phyloP scores from a whole-genome alignment of 1,140 invertebrate genomes.

The Drosophila athabasca region DNA sequence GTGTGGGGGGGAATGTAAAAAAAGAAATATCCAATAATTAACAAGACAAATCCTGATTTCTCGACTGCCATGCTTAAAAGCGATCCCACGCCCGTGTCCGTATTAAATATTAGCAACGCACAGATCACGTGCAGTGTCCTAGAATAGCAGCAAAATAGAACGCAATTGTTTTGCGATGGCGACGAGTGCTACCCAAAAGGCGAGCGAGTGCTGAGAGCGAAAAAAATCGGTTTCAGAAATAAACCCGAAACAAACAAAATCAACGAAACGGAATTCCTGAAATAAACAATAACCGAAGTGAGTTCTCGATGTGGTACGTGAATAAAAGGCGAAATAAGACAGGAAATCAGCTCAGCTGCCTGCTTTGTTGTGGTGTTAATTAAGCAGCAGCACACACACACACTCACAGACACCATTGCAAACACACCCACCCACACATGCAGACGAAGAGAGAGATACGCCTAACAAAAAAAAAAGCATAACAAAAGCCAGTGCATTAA shows the following conservation, averaged over 20 bases:
- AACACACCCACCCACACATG: conserved; percentile 11
- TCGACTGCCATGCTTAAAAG: conserved; percentile 2
- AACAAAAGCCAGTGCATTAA: conserved; percentile 61
- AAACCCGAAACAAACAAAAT: conserved; percentile 18
- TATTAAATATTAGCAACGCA: not conserved
- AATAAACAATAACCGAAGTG: conserved; percentile 47
- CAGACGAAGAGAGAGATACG: conserved; percentile 19
- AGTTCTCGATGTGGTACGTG: conserved; percentile 36
- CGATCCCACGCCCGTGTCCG: not conserved
- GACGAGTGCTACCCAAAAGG: conserved; percentile 32
- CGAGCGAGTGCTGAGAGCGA: conserved; percentile 49
- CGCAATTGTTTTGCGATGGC: conserved; percentile 52
- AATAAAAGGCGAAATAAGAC: conserved; percentile 19
- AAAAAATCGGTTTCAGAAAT: conserved; percentile 12
- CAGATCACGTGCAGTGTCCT: not conserved
- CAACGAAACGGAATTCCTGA: not conserved
- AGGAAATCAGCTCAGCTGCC: conserved; percentile 52
- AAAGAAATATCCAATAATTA: conserved; percentile 43
- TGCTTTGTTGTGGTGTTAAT: conserved; percentile 68
- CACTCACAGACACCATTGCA: conserved; percentile 1
- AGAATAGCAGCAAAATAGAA: conserved; percentile 39
- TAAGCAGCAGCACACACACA: conserved; percentile 34
- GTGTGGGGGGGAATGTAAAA: conserved; percentile 28
- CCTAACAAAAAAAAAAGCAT: conserved; percentile 49
- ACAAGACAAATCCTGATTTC: conserved; percentile 18